Evolutionary conservation across 1,140 invertebrate genomes (phyloP).

Genomic region (Drosophila saltans): DNA sequence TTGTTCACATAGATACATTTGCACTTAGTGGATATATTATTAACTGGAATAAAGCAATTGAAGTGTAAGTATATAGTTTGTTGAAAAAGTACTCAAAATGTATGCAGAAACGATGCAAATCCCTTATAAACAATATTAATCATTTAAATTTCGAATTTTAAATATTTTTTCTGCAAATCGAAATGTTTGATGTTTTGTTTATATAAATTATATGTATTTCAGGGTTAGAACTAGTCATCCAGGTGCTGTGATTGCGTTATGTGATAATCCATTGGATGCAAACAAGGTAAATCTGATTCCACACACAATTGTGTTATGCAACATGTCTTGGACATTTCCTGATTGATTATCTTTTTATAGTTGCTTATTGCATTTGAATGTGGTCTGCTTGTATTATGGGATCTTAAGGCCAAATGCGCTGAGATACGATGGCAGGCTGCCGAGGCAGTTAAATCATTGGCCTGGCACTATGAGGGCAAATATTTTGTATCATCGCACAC

Average conservation of each 20-base stretch:
- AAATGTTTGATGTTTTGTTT: too few species aligned
- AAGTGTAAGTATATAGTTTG: conserved; percentile 92
- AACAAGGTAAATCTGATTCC: conserved; percentile 89
- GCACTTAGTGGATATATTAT: conserved; percentile 98
- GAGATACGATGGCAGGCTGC: conserved; percentile 92
- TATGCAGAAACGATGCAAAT: too few species aligned
- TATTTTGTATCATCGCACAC: conserved; percentile 98
- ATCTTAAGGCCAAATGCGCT: conserved; percentile 91
- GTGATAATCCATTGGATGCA: conserved; percentile 97
- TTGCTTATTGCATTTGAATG: conserved; percentile 98
- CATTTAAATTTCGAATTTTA: too few species aligned
- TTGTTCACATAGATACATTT: conserved; percentile 98
- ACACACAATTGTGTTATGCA: background rate
- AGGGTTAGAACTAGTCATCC: conserved; percentile 97
- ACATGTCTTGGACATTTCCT: background rate
- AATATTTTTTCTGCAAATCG: too few species aligned
- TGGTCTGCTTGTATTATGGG: conserved; percentile 97
- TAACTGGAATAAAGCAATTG: conserved; percentile 99
- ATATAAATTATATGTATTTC: conserved; percentile 35
- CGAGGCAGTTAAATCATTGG: conserved; percentile 92
- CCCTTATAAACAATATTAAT: too few species aligned
- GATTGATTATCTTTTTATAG: conserved; percentile 83
- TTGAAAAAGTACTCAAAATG: too few species aligned
- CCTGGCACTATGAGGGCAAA: conserved; percentile 99
- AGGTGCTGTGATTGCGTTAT: conserved; percentile 96